Evolutionary conservation across 2,888 invertebrate species (phyloP), one percentile per base, ranked within the genome.

Genomic region (Ariolimax columbianus): DNA sequence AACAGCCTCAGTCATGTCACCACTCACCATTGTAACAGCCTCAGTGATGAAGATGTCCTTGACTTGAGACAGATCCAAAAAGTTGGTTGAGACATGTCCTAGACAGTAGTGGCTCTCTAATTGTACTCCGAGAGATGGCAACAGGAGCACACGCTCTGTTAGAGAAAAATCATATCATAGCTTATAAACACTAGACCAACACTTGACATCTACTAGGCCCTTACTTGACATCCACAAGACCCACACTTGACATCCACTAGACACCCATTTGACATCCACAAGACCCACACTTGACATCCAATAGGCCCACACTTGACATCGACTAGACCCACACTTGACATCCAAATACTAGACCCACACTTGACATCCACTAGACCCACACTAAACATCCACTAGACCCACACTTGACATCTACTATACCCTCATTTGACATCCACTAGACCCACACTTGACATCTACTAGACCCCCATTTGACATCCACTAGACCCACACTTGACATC

Each of bases 1-100:
- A n/a, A n/a, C n/a, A n/a, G n/a, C n/a, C n/a, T n/a, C n/a, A n/a
- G n/a, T n/a, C n/a, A n/a, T n/a, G n/a, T n/a, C n/a, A n/a, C n/a
- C 26, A 80, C 85, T 66, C n/a, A 88, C 88, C 86, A 86, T 86
- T 26, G 85, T 85, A 4, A 88, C 72, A 68, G 86, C 88, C 47
- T 88, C 88, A 73, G 78, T 88, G 47, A 88, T 88, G 51, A 88
- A 70, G 33, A 88, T 84, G 55, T 85, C 88, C 40, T 86, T 86
- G 55, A 88, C 82, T 33, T 77, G 36, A 1, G 86, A 83, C 23
- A 82, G 55, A 43, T 84, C 80, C 55, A 88, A 82, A 83, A 88
- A 88, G 17, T 87, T 59, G 26, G 86, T 84, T 0, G n/a, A 68
- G 17, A 73, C 77, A 40, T 75, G 68, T 26, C 88, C 86, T 33